Evolutionary conservation across 2,888 invertebrate genomes (phyloP).

Genomic region (Tigriopus californicus): DNA sequence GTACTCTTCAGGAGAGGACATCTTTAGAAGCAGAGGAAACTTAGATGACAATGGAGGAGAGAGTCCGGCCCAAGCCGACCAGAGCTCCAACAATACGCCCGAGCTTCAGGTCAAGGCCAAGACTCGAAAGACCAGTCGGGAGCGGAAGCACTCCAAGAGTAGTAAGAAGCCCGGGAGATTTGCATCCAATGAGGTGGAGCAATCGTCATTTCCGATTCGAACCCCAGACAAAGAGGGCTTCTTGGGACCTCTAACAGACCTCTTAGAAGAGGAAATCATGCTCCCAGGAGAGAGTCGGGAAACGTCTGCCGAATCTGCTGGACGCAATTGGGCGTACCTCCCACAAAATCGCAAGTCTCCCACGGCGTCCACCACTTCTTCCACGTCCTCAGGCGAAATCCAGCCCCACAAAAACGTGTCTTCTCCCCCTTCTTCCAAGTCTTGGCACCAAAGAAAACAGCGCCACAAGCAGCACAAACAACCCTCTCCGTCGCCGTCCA

Average conservation of each 20-base stretch:
- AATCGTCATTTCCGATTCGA: background rate
- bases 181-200: background rate
- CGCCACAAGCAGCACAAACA: too few species aligned
- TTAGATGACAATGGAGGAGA: background rate
- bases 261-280: conserved; percentile 5
- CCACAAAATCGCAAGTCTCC: background rate
- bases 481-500: too few species aligned
- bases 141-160: background rate
- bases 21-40: background rate
- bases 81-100: conserved; percentile 3
- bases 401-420: too few species aligned
- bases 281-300: background rate
- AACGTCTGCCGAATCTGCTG: background rate
- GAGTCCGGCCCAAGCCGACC: background rate
- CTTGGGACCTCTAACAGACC: conserved; percentile 6
- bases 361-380: background rate
- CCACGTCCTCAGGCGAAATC: background rate
- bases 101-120: background rate
- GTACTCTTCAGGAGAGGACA: background rate
- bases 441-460: too few species aligned
- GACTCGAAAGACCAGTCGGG: background rate
- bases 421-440: too few species aligned
- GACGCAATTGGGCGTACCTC: background rate
- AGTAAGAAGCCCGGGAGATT: background rate
- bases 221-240: background rate